Evolutionary conservation across 2,888 invertebrate genomes (phyloP).

Genomic region (Troglohyphantes excavatus): DNA sequence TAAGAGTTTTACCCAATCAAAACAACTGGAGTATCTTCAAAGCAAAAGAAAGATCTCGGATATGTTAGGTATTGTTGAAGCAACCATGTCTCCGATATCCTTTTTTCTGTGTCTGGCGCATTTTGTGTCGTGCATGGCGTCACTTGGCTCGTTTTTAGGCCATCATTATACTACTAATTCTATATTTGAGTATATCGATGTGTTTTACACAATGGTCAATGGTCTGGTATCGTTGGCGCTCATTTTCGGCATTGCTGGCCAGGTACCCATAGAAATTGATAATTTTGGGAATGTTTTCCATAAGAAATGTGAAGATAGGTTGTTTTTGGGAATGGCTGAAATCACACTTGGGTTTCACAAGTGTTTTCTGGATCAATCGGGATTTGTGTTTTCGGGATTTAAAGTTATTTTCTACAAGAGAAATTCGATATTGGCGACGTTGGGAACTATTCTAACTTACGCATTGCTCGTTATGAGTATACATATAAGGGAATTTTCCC

Average conservation of each 20-base stretch:
- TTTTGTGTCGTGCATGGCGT: not conserved
- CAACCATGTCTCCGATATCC: not conserved
- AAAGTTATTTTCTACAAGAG: constrained; percentile 21
- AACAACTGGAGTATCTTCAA: not conserved
- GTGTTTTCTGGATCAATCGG: not conserved
- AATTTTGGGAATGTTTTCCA: not conserved
- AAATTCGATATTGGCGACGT: not conserved
- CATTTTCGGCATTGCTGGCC: constrained; percentile 6
- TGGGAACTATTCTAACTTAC: constrained; percentile 32
- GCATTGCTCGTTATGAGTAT: constrained; percentile 24
- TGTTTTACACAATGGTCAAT: not conserved
- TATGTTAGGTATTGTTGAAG: not conserved
- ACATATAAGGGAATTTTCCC: not conserved
- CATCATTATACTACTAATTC: not conserved
- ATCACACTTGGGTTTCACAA: not conserved
- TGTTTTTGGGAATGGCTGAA: not conserved
- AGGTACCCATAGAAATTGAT: constrained; percentile 11
- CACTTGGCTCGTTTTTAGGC: constrained; percentile 3
- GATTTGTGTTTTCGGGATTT: constrained; percentile 22
- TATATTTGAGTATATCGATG: not conserved
- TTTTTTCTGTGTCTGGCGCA: constrained; percentile 1
- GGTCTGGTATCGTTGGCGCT: not conserved
- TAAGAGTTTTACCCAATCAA: not conserved
- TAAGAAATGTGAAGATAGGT: not conserved
- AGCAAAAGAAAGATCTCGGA: not conserved